Conservation (phyloP, 1,140 invertebrate species). For the Diorhabda elongata region DNA sequence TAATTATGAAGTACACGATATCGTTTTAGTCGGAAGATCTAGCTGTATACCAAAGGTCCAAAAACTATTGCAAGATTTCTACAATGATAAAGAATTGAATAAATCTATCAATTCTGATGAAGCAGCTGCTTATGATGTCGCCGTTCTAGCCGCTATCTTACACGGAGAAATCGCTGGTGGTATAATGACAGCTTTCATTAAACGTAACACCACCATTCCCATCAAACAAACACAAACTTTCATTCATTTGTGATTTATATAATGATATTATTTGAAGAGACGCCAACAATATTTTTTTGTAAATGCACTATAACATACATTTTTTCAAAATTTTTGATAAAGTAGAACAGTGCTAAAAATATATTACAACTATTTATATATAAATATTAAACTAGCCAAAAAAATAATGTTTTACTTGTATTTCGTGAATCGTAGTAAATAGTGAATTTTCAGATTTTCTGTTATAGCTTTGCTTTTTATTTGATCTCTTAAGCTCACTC, state of each 20-base stretch:
- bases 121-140: slow-evolving; percentile 85
- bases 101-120: slow-evolving; percentile 97
- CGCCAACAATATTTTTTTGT: no score
- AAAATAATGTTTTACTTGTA: no score
- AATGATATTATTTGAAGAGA: no score
- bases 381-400: no score
- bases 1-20: slow-evolving; percentile 88
- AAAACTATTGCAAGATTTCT: slow-evolving; percentile 90
- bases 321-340: no score
- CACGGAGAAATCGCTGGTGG: slow-evolving; percentile 97
- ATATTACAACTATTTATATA: no score
- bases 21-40: slow-evolving; percentile 96
- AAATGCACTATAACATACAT: no score
- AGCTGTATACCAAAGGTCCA: slow-evolving; percentile 98
- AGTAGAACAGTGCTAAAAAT: no score
- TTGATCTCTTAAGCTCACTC: no score
- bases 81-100: slow-evolving; percentile 97
- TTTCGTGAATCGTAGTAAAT: no score
- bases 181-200: slow-evolving; percentile 93
- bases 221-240: slow-evolving; percentile 95
- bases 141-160: slow-evolving; percentile 88
- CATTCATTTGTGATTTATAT: slow-evolving; percentile 50
- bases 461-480: no score
- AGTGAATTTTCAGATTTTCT: no score
- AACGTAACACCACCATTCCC: slow-evolving; percentile 94